Percentiles rank a stretch among this genome's conserved stretches.
phyloP scores from a whole-genome alignment of 2,797 vertebrate species.

The Otolemur crassicaudatus region DNA sequence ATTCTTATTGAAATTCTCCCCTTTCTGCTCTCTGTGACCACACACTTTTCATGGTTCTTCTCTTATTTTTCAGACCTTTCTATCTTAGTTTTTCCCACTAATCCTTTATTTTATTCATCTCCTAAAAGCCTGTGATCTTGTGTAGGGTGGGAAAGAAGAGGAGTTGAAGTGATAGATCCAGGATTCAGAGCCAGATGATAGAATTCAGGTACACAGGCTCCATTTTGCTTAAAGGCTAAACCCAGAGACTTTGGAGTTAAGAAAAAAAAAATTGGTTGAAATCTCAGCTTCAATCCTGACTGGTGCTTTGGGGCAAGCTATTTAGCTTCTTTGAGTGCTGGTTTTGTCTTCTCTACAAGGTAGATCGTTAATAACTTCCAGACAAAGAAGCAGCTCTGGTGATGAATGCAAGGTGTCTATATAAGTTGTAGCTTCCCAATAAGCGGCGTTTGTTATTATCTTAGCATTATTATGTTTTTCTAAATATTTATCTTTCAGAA shows the following conservation, averaged over 20 bases:
- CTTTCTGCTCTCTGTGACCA: neutral
- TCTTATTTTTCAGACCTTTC: neutral
- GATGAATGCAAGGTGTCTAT: neutral
- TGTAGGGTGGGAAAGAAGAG: neutral
- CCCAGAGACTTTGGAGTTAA: neutral
- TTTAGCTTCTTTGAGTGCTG: neutral
- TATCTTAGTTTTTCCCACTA: neutral
- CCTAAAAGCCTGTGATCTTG: neutral
- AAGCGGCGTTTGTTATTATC: neutral
- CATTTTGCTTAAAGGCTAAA: neutral
- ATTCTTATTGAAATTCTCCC: neutral
- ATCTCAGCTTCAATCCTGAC: neutral
- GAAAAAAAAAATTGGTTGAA: neutral
- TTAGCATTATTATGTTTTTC: neutral
- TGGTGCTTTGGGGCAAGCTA: neutral
- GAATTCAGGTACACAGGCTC: neutral
- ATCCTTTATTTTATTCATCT: neutral
- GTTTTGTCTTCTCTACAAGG: neutral
- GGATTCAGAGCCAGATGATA: neutral
- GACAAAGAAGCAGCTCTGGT: neutral
- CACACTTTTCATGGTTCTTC: neutral
- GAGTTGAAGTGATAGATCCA: neutral
- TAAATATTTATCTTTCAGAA: constrained; percentile 22
- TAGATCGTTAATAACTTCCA: neutral
- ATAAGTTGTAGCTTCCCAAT: constrained; percentile 1